These are phyloP conservation scores for Dioctria linearis DNA, from an alignment of 2,888 invertebrate species.

Conservation along the genomic window DNA sequence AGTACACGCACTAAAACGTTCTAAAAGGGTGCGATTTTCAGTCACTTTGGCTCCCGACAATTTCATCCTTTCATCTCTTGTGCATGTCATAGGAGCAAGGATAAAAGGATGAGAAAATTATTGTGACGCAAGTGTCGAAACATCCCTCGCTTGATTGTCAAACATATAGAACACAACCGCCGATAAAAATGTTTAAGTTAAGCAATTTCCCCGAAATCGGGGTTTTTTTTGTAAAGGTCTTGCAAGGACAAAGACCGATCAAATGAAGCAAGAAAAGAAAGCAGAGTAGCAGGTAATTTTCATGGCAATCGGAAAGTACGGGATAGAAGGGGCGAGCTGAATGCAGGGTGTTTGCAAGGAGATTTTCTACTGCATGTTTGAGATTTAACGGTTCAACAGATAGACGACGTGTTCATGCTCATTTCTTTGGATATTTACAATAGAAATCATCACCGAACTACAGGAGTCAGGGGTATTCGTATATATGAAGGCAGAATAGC, in stretches of 20 bases:
- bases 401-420: conserved; percentile 9
- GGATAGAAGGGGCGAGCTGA: neutral
- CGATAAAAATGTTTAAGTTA: conserved; percentile 53
- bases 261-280: conserved; percentile 52
- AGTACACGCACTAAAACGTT: conserved; percentile 49
- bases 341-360: conserved; percentile 22
- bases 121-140: conserved; percentile 52
- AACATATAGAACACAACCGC: conserved; percentile 26
- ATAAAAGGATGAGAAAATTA: conserved; percentile 54
- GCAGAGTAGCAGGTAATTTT: conserved; percentile 54
- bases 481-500: too few relatives aligned
- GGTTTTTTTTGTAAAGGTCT: neutral
- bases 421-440: conserved; percentile 20
- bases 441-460: conserved; percentile 34
- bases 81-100: conserved; percentile 40
- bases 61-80: conserved; percentile 53
- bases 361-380: conserved; percentile 48
- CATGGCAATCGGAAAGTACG: neutral
- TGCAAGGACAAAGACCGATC: conserved; percentile 40
- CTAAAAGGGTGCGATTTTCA: conserved; percentile 55
- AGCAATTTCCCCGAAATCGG: conserved; percentile 28
- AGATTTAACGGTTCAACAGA: conserved; percentile 51
- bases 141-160: conserved; percentile 55
- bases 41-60: conserved; percentile 52
- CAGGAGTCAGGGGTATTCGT: neutral